Evolutionary conservation across 1,140 invertebrate genomes (phyloP).

Genomic region (Littorina saxatilis): DNA sequence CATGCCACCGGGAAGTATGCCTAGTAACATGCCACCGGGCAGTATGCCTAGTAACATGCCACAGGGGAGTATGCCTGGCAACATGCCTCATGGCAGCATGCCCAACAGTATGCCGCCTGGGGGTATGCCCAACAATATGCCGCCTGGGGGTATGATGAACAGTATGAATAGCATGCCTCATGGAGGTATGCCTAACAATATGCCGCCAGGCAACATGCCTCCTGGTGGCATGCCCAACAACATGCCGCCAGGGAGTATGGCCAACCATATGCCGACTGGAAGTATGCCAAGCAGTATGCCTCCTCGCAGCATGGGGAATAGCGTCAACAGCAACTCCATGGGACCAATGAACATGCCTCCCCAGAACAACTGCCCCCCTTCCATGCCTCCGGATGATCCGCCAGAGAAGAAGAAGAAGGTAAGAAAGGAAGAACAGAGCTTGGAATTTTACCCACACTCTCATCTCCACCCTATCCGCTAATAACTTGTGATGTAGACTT

Average conservation of each 20-base stretch:
- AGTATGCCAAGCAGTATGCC: conserved; percentile 27
- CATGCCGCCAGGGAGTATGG: conserved; percentile 38
- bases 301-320: conserved; percentile 20
- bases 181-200: conserved; percentile 29
- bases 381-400: conserved; percentile 79
- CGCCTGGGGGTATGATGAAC: conserved; percentile 28
- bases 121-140: conserved; percentile 32
- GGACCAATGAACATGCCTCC: conserved; percentile 48
- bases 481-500: neutral
- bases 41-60: conserved; percentile 31
- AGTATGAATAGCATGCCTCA: conserved; percentile 32
- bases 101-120: conserved; percentile 29
- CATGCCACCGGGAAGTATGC: conserved; percentile 39
- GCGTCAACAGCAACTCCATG: conserved; percentile 32
- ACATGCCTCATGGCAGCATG: conserved; percentile 40
- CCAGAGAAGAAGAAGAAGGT: conserved; percentile 71
- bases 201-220: conserved; percentile 30
- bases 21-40: conserved; percentile 29
- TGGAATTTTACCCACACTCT: neutral
- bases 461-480: neutral
- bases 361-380: conserved; percentile 79
- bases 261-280: conserved; percentile 40
- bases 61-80: neutral
- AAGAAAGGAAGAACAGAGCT: neutral
- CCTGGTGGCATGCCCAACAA: conserved; percentile 24